Percentiles rank a stretch among this genome's conserved stretches.
Evolutionary conservation across 64 coral and sea anemone species (phyloP).

Genomic region (Dendronephthya gigantea): DNA sequence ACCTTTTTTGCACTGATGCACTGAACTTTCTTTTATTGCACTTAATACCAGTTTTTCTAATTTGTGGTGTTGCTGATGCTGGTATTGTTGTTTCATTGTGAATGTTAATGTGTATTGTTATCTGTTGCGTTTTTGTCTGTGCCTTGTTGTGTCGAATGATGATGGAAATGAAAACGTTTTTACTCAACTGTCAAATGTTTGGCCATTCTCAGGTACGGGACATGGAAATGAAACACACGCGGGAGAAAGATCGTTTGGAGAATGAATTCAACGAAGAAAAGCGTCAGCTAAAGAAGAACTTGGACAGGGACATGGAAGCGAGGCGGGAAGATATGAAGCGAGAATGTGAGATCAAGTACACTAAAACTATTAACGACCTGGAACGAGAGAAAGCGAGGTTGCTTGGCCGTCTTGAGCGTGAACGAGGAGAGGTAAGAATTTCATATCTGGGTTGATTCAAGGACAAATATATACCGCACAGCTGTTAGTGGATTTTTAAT

Average conservation of each 20-base stretch:
- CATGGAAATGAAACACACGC: not conserved
- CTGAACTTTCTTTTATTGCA: too few species aligned
- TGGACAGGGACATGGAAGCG: not conserved
- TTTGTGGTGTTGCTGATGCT: too few species aligned
- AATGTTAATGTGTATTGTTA: too few species aligned
- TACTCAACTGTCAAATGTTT: not conserved
- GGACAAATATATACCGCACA: not conserved
- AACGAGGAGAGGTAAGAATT: not conserved
- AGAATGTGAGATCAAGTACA: not conserved
- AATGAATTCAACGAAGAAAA: not conserved
- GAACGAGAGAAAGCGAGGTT: not conserved
- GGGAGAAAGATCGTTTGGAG: not conserved
- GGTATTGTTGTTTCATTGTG: too few species aligned
- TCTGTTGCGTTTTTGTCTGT: too few species aligned
- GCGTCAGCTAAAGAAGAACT: not conserved
- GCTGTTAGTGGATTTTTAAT: not conserved
- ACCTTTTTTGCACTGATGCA: too few species aligned
- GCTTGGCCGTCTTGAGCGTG: not conserved
- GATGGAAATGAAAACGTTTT: too few species aligned
- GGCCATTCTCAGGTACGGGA: not conserved
- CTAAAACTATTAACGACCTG: not conserved
- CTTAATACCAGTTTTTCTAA: too few species aligned
- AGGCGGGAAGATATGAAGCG: not conserved
- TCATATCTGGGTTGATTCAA: too few species aligned
- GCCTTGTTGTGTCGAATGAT: too few species aligned